Base-by-base conservation (phyloP, 2,797 vertebrate species). In the Pteropus rufus region DNA sequence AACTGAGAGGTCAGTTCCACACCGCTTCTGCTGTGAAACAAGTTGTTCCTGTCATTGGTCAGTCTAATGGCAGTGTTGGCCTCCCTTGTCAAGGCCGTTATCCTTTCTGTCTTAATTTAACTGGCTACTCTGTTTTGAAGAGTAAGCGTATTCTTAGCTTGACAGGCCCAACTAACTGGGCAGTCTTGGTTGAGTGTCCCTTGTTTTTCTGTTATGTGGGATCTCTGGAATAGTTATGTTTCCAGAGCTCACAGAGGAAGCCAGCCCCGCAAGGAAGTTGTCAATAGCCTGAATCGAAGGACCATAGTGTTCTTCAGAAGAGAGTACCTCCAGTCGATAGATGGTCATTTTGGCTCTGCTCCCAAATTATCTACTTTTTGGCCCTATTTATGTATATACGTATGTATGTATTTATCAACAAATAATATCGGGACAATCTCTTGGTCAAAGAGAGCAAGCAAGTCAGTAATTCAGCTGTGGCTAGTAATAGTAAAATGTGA, bases 401-500 rank as follows among this genome's bases (percentile, higher is more conserved):
- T 34, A 34, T 52, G 10, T 81, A 58, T 60, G 6, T 21, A 36
- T 65, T 64, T 76, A 76, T 70, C 52, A 88, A 87, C 64, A 91
- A 64, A 54, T 76, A 94, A 92, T 89, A 39, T 82, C 86, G n/a
- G 41, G 18, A 88, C 29, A 69, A 56, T 64, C 26, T 84, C 76
- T 90, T 93, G 39, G 23, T 89, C 46, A 95, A 86, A 79, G 81
- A 92, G 39, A 92, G 58, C 69, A 46, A 94, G 21, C 81, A 83
- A 64, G 56, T 69, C 23, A 44, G 36, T 64, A 46, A 46, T 93
- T 84, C 73, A 49, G 34, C 72, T 36, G 15, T 80, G 39, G 34
- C 62, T 83, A 31, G 41, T 56, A 77, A 73, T 62, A 62, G 26
- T 84, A 85, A 91, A 56, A 91, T 44, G 44, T n/a, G 31, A 95